phyloP scores from a whole-genome alignment of 2,113 vertebrate species.

The Rhinolophus sinicus region DNA sequence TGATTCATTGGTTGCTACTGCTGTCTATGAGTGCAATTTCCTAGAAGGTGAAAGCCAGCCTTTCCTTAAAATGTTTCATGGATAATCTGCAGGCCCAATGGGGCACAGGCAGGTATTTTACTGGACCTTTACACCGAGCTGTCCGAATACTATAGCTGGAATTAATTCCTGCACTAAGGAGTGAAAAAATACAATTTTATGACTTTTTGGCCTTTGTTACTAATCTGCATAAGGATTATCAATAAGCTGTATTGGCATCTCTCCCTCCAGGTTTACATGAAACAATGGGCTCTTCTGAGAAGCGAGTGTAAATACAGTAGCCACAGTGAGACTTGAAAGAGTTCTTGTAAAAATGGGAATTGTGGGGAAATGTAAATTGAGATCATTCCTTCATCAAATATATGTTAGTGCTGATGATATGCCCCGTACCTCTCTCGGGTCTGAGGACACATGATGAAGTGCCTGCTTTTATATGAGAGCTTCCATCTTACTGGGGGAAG shows the following conservation, averaged over 20 bases:
- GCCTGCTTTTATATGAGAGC: neutral
- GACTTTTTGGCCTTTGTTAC: neutral
- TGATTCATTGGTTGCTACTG: neutral
- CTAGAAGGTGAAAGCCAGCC: neutral
- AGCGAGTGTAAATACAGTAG: neutral
- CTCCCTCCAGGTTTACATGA: neutral
- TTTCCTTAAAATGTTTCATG: neutral
- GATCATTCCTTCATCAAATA: neutral
- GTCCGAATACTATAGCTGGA: neutral
- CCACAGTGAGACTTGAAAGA: neutral
- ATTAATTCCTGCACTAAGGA: neutral
- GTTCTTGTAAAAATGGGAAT: neutral
- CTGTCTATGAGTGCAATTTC: neutral
- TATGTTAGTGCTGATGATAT: no score
- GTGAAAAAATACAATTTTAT: neutral
- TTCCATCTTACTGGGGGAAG: rapidly evolving
- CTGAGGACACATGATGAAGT: neutral
- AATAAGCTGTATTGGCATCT: neutral
- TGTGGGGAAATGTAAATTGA: neutral
- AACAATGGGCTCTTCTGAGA: neutral
- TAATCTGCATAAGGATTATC: neutral
- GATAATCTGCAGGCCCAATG: neutral
- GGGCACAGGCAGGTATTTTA: neutral
- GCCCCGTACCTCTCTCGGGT: neutral
- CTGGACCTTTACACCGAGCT: neutral